Evolutionary conservation across 2,888 invertebrate genomes (phyloP), one percentile per base, ranked within the genome.

Genomic region (Harmothoe impar): DNA sequence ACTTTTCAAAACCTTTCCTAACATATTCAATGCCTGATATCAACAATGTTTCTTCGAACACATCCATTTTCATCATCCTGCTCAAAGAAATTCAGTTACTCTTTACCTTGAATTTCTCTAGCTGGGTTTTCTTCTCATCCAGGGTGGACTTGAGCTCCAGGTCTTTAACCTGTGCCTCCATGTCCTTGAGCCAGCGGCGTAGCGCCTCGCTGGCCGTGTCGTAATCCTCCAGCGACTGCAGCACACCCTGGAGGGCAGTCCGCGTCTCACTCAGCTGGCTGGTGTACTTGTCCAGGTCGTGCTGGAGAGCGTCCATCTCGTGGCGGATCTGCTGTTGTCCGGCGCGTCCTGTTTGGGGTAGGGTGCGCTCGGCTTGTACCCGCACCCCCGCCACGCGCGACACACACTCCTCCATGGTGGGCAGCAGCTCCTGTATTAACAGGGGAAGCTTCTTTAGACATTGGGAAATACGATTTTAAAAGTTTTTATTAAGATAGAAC

Each of bases 241-340:
- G 96, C 0, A 97, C 97, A 91, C 97, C 97, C 92, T 97, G 97
- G 91, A 98, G 97, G 94, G 98, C 98, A 17, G 72, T 31, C 52
- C 84, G 51, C n/a, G 91, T 90, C 23, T 91, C 91, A 1, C 89
- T 72, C 43, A 92, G 89, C 62, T 62, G 43, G 23, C 84, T 88
- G 29, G 23, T 68, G 81, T 77, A 90, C 77, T 62, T 89, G 94
- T 99, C 98, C 98, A 98, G 99, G 88, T 98, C 96, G 0, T 97
- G 97, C 93, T 98, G 97, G 89, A 99, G 96, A 91, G 97, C 97
- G 33, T 94, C 94, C 85, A 99, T 96, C 95, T 98, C 98, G 94
- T 98, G 98, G n/a, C 98, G 97, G 90, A 99, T 98, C 15, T 98
- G 97, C 96, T 98, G 98, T 94, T 99, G 97, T 0, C 99, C 99